These are phyloP conservation scores for Enteromius treurensis DNA, from an alignment of 2,797 vertebrate genomes.

Conservation along the genomic window DNA sequence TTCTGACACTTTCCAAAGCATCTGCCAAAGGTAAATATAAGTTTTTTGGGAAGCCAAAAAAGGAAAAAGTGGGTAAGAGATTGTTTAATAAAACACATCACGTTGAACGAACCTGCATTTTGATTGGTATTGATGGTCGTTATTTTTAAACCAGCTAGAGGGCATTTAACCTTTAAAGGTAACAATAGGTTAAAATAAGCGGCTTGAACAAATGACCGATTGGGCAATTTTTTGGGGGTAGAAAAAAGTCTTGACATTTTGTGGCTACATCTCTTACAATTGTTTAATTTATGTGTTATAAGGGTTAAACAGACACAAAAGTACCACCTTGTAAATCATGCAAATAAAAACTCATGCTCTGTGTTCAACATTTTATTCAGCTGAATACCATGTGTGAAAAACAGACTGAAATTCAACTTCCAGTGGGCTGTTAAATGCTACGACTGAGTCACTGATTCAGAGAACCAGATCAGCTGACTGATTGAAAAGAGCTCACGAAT, in stretches of 20 bases:
- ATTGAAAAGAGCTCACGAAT: neutral
- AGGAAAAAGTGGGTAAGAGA: neutral
- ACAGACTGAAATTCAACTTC: constrained; percentile 10
- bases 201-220: neutral
- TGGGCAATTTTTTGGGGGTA: no score
- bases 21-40: neutral
- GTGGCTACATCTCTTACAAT: neutral
- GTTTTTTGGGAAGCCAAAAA: no score
- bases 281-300: neutral
- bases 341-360: neutral
- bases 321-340: neutral
- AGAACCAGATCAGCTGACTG: neutral
- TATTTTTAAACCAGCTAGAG: no score
- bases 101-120: neutral
- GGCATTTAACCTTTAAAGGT: no score
- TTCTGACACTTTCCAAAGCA: neutral
- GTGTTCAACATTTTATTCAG: neutral
- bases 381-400: constrained; percentile 7
- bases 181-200: neutral
- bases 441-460: constrained; percentile 3
- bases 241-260: neutral
- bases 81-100: neutral
- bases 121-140: no score
- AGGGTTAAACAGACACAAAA: neutral
- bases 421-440: constrained; percentile 1